Percentiles rank a stretch among this genome's conserved stretches.
These are phyloP conservation scores for Ditula angustiorana DNA, from an alignment of 2,888 invertebrate genomes.

Conservation along the genomic window DNA sequence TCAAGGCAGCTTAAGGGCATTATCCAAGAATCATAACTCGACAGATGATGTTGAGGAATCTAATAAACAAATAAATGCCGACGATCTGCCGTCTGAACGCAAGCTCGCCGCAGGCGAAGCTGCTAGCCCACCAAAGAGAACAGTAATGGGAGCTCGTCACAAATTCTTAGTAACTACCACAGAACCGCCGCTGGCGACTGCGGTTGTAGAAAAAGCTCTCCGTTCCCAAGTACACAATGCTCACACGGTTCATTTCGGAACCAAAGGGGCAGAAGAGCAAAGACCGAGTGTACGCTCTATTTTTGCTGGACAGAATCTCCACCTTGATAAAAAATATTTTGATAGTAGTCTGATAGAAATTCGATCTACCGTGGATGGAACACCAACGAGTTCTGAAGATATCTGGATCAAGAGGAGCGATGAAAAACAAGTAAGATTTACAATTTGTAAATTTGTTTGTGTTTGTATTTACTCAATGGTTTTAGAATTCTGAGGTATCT, in stretches of 20 bases:
- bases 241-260: constrained; percentile 89
- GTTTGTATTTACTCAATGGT: too few relatives aligned
- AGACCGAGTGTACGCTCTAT: constrained; percentile 87
- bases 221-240: constrained; percentile 83
- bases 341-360: constrained; percentile 93
- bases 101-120: constrained; percentile 53
- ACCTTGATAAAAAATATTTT: constrained; percentile 92
- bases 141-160: constrained; percentile 75
- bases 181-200: constrained; percentile 60
- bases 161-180: constrained; percentile 76
- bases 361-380: constrained; percentile 89
- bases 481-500: too few relatives aligned
- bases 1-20: constrained; percentile 46
- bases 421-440: constrained; percentile 83
- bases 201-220: constrained; percentile 76
- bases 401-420: constrained; percentile 89
- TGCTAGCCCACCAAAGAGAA: constrained; percentile 67
- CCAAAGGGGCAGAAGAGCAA: constrained; percentile 83
- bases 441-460: background rate
- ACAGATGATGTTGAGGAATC: constrained; percentile 47
- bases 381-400: constrained; percentile 87
- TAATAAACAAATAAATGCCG: constrained; percentile 46
- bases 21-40: constrained; percentile 47
- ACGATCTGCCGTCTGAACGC: constrained; percentile 25
- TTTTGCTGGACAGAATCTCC: constrained; percentile 85